Base-by-base conservation (phyloP, 2,113 vertebrate genomes). In the Trinectes maculatus region DNA sequence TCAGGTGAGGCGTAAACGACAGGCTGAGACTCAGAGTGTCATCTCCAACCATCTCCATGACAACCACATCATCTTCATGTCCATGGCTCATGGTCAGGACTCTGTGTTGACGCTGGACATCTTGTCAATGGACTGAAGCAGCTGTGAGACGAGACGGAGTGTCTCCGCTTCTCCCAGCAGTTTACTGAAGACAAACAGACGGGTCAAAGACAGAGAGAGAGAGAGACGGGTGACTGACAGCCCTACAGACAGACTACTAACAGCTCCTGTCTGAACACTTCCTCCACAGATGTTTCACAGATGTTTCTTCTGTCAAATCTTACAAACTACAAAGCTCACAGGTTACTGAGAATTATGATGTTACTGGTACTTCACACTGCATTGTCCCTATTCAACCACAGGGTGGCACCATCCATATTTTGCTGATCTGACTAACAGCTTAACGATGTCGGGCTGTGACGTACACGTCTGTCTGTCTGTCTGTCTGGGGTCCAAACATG, bases 101-200 rank as follows among this genome's bases (percentile, higher is more conserved):
- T 87, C 81, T n/a, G 74, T 10, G 52, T 76, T 40, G 15, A 90
- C 28, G 28, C 39, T 48, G 1, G 87, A 80, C n/a, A 93, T 88
- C 64, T 85, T 91, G 48, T 92, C 91, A 8, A 93, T 91, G 72
- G 91, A 92, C 33, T 59, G 56, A 8, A 93, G 85, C 39, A 92
- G 82, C 60, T 91, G 87, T 34, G 91, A 92, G 6, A 91, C 89
- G 24, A 92, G 33, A 61, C 28, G 76, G 3, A 93, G 75, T 15
- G 84, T 85, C 43, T 92, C 89, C 40, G 88, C 85, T 58, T 88
- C 91, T 6, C 71, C 83, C 67, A 91, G 13, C 68, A 93, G 81
- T 65, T 85, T 87, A 42, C 91, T 93, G 80, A 0, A 42, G 55
- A 55, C 3, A 57, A 29, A 53, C 6, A 49, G 29, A 37, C 19